Evolutionary conservation across 1,140 invertebrate genomes (phyloP).

Genomic region (Cydia amplana): DNA sequence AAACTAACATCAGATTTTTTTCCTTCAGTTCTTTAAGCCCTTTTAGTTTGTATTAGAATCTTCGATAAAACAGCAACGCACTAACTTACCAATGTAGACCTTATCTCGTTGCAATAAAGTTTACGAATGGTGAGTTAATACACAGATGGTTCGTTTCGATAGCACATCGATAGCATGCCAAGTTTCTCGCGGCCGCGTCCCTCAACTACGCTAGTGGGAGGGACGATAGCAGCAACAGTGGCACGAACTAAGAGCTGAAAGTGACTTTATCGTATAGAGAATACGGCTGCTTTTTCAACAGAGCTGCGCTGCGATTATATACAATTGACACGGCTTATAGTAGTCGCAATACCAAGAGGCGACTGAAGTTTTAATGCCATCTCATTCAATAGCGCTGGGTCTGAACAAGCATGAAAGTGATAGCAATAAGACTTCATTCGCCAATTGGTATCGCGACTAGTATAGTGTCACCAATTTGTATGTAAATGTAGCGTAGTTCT

Average conservation of each 20-base stretch:
- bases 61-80: neutral
- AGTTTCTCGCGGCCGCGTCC: slow-evolving; percentile 12
- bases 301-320: neutral
- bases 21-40: neutral
- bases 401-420: no score
- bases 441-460: no score
- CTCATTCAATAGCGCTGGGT: no score
- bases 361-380: no score
- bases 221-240: neutral
- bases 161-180: slow-evolving; percentile 16
- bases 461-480: no score
- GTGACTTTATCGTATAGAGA: neutral
- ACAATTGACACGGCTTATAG: neutral
- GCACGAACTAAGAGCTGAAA: slow-evolving; percentile 4
- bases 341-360: no score
- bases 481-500: neutral
- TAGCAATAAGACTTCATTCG: no score
- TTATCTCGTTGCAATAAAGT: neutral
- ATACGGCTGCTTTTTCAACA: neutral
- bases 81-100: neutral
- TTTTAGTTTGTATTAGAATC: neutral
- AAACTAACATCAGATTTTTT: neutral
- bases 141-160: neutral
- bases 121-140: neutral
- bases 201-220: slow-evolving; percentile 6